Conservation (phyloP, 2,113 vertebrate genomes). For the Trogon melanurus region DNA sequence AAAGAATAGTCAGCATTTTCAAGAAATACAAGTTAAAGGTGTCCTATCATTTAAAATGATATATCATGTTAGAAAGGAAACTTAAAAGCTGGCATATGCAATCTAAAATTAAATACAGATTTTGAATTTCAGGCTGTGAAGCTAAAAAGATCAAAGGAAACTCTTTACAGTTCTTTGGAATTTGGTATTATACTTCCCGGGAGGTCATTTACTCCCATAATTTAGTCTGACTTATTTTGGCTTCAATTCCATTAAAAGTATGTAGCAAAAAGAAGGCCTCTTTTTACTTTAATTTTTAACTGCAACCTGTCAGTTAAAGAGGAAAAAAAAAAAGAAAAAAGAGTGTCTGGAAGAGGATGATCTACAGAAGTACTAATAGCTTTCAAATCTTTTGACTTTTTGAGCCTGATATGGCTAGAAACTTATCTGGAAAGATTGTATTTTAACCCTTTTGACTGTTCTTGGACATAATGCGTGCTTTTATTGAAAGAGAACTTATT, state of each 20-base stretch:
- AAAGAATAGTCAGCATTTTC: constrained; percentile 75
- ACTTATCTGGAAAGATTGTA: constrained; percentile 70
- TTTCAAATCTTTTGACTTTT: constrained; percentile 80
- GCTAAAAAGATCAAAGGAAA: constrained; percentile 84
- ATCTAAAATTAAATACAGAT: constrained; percentile 84
- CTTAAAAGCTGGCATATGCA: constrained; percentile 80
- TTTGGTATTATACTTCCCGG: constrained; percentile 81
- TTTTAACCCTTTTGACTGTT: constrained; percentile 74
- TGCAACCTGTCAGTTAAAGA: constrained; percentile 77
- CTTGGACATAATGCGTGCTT: constrained; percentile 42
- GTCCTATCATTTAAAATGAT: constrained; percentile 80
- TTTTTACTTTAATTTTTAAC: constrained; percentile 83
- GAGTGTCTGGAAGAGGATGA: constrained; percentile 75
- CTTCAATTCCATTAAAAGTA: constrained; percentile 82
- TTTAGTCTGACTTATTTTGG: constrained; percentile 87
- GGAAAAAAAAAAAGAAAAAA: constrained; percentile 56
- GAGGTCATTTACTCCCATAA: constrained; percentile 85
- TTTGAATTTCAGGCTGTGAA: constrained; percentile 82
- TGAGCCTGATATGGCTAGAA: constrained; percentile 71
- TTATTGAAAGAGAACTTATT: constrained; percentile 51
- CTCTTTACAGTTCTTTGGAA: constrained; percentile 80
- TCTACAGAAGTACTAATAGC: constrained; percentile 77
- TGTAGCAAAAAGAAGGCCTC: constrained; percentile 70
- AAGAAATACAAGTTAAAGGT: constrained; percentile 80
- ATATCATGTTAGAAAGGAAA: constrained; percentile 80